phyloP scores from a whole-genome alignment of 2,797 vertebrate species.

The Poeciliopsis presidionis region DNA sequence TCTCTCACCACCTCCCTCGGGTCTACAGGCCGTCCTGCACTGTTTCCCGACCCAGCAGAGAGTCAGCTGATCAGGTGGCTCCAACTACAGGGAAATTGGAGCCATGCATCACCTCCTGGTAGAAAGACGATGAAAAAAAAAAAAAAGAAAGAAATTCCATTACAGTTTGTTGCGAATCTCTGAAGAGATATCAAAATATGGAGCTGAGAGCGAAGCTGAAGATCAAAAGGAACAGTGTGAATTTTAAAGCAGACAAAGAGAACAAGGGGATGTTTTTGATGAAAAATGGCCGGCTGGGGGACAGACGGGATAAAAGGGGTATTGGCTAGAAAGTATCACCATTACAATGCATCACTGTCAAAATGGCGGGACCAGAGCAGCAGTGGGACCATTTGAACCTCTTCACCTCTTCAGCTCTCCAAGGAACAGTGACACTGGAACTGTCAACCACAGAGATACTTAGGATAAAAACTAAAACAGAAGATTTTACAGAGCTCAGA shows the following conservation, averaged over 20 bases:
- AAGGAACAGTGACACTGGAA: slow-evolving; percentile 28
- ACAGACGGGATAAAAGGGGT: slow-evolving; percentile 63
- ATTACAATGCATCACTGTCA: slow-evolving; percentile 71
- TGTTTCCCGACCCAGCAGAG: slow-evolving; percentile 27
- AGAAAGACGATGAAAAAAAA: slow-evolving; percentile 44
- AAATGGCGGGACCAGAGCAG: slow-evolving; percentile 34
- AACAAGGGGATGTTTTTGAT: slow-evolving; percentile 60
- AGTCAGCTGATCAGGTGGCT: slow-evolving; percentile 54
- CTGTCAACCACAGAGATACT: slow-evolving; percentile 23
- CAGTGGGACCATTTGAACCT: slow-evolving; percentile 49
- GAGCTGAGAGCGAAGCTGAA: slow-evolving; percentile 19
- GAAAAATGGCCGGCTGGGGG: slow-evolving; percentile 53
- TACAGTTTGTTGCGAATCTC: slow-evolving; percentile 60
- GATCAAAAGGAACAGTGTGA: slow-evolving; percentile 34
- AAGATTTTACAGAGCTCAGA: slow-evolving; percentile 20
- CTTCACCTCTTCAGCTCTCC: slow-evolving; percentile 34
- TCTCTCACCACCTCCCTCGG: neutral
- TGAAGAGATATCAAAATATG: slow-evolving; percentile 46
- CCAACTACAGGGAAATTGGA: slow-evolving; percentile 63
- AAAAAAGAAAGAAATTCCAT: slow-evolving; percentile 66
- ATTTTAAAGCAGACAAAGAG: slow-evolving; percentile 56
- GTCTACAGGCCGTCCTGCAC: slow-evolving; percentile 36
- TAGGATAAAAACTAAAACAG: slow-evolving; percentile 16
- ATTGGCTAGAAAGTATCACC: slow-evolving; percentile 66
- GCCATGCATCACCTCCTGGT: slow-evolving; percentile 64